Evolutionary conservation across 2,888 invertebrate genomes (phyloP).

Genomic region (Megaustenia siamemsis): DNA sequence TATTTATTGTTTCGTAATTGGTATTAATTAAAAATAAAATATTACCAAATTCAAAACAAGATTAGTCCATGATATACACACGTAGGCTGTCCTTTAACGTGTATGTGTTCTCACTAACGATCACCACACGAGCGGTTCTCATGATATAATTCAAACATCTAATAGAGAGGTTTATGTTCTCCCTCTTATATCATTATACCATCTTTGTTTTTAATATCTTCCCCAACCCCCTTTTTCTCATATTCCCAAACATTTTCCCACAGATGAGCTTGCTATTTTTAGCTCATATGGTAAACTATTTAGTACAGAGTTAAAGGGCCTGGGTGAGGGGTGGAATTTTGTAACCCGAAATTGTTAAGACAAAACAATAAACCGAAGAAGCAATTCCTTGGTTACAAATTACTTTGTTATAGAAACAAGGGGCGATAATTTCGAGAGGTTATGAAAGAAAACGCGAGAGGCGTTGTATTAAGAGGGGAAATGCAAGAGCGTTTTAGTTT

Average conservation of each 20-base stretch:
- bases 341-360: background rate
- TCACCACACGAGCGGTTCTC: too few relatives aligned
- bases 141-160: too few relatives aligned
- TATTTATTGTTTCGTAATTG: too few relatives aligned
- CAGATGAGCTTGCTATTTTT: background rate
- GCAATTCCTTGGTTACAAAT: conserved; percentile 9
- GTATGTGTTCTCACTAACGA: too few relatives aligned
- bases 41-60: too few relatives aligned
- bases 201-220: background rate
- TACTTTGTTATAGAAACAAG: conserved; percentile 18
- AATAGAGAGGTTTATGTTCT: too few relatives aligned
- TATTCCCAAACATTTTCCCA: background rate
- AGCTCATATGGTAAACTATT: background rate
- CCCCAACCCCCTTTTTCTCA: background rate
- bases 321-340: background rate
- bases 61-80: too few relatives aligned
- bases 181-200: background rate
- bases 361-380: conserved; percentile 2
- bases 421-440: background rate
- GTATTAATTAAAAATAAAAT: too few relatives aligned
- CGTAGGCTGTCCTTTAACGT: too few relatives aligned
- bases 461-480: background rate
- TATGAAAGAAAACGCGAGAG: background rate
- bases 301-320: background rate
- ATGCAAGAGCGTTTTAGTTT: background rate